Evolutionary conservation across 2,888 invertebrate genomes (phyloP), one percentile per base, ranked within the genome.

Genomic region (Odiellus spinosus): DNA sequence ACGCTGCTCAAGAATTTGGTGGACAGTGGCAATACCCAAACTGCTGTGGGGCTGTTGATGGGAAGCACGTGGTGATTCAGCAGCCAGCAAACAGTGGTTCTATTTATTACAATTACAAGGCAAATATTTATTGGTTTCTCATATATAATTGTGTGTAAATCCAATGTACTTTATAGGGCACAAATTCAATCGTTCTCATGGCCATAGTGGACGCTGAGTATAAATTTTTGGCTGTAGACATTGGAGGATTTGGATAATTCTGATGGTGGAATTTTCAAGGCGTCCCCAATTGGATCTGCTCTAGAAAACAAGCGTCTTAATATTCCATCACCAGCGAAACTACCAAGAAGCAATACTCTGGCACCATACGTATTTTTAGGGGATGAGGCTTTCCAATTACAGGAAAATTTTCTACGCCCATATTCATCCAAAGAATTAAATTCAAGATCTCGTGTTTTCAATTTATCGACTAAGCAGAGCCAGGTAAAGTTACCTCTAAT

Each of bases 351-450:
- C 14, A 36, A n/a, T 15, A 36, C 36, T 36, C 6, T 15, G 17
- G 17, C 17, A 15, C 56, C 55, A 12, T 49, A 50, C 36, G 53
- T 57, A 12, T 15, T 56, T 33, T 48, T 56, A 8, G 56, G 44
- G 10, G 54, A 54, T 38, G 49, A 56, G 26, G 56, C 56, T 12
- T 57, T 57, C 48, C 48, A 55, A 17, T 41, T 56, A 14, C 36
- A 43, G 6, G 21, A 38, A 12, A 39, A 53, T 40, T 26, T 58
- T 10, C 43, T 57, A 52, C 21, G 43, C n/a, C 54, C 52, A 11
- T 51, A 44, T 40, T 38, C 47, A 12, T 26, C 39, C 12, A 32
- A n/a, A 12, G 19, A 42, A 21, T 15, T 52, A 14, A 15, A 26
- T 20, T 17, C 46, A 3, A 33, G 21, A n/a, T 17, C 36, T 12